Percentiles rank a stretch among this genome's conserved stretches.
Evolutionary conservation across 2,888 invertebrate genomes (phyloP).

Genomic region (Diadegma fenestrale): DNA sequence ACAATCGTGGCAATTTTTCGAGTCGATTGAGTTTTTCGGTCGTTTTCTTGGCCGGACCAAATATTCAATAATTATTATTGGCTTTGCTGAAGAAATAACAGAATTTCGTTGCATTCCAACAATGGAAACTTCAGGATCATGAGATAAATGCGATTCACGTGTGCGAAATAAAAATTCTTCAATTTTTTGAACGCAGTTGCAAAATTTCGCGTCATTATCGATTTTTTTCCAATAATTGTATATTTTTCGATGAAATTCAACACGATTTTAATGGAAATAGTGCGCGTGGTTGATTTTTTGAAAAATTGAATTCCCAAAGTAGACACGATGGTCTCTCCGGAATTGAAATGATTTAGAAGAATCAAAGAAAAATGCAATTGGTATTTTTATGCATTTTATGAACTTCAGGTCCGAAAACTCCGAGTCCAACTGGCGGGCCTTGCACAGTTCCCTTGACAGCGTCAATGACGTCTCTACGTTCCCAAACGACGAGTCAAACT

Average conservation of each 20-base stretch:
- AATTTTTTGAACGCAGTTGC: not conserved
- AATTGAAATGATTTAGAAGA: not conserved
- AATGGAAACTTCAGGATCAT: too few species aligned
- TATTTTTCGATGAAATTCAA: not conserved
- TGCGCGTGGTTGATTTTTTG: not conserved
- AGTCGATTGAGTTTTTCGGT: too few species aligned
- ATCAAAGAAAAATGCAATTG: not conserved
- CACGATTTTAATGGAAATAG: not conserved
- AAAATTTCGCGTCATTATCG: not conserved
- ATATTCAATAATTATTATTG: too few species aligned
- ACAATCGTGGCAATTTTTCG: too few species aligned
- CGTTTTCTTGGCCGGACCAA: too few species aligned
- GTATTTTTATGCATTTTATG: not conserved
- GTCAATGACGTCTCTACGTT: conserved; percentile 61
- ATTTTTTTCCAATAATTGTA: not conserved
- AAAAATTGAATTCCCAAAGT: not conserved
- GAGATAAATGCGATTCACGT: not conserved
- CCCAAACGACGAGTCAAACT: conserved; percentile 39
- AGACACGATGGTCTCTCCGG: not conserved
- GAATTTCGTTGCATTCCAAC: too few species aligned
- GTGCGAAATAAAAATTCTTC: not conserved
- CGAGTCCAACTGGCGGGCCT: conserved; percentile 56
- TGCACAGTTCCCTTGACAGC: conserved; percentile 60
- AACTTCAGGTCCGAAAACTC: conserved; percentile 63
- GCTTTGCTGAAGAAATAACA: too few species aligned